These are phyloP conservation scores for Scyliorhinus canicula DNA, from an alignment of 2,797 vertebrate species.

Conservation along the genomic window DNA sequence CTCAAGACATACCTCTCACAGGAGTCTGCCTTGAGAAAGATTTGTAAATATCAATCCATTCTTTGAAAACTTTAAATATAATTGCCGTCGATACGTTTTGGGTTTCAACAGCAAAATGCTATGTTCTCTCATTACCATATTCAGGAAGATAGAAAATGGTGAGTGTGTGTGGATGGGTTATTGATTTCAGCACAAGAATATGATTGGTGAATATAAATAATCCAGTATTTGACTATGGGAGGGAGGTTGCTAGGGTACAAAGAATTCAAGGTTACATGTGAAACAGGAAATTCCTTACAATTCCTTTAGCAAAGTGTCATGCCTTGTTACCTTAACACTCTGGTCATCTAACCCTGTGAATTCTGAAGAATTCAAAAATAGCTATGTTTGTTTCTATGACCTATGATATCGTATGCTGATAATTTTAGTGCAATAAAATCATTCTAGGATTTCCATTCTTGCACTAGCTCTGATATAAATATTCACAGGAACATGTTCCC, in stretches of 20 bases:
- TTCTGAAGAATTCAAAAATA: neutral
- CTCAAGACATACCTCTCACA: neutral
- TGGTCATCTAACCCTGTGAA: neutral
- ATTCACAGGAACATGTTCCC: neutral
- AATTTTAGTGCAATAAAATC: neutral
- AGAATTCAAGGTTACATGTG: neutral
- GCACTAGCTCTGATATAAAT: neutral
- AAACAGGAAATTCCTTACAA: neutral
- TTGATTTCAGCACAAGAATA: slow-evolving; percentile 3
- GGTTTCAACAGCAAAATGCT: neutral
- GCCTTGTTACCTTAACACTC: neutral
- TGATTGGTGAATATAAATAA: slow-evolving; percentile 1
- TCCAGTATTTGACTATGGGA: neutral
- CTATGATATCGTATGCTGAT: neutral
- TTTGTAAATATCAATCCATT: neutral
- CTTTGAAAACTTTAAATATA: neutral
- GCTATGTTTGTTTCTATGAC: neutral
- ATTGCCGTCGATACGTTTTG: neutral
- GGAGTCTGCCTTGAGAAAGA: neutral
- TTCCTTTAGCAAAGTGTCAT: neutral
- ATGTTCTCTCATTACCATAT: neutral
- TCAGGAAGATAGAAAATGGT: neutral
- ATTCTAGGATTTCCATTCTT: neutral
- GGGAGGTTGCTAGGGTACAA: slow-evolving; percentile 9
- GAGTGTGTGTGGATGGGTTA: neutral